A percentile compares a stretch with the other conserved stretches of the same genome.
Conservation (phyloP, 2,888 invertebrate genomes). For the Sinohyriopsis cumingii region DNA sequence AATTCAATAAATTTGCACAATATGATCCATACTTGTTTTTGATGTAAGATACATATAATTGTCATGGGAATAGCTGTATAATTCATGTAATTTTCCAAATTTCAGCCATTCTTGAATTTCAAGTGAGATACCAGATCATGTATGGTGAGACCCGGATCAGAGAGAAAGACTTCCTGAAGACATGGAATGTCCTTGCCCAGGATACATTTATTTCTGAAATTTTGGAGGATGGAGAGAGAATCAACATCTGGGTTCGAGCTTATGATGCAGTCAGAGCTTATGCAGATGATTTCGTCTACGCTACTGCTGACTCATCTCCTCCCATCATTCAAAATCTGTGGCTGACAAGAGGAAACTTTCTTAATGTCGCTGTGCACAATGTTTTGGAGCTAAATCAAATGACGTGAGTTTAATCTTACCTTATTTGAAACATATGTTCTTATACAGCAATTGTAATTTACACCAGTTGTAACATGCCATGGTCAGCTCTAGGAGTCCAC, state of each 20-base stretch:
- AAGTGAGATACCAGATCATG: constrained; percentile 10
- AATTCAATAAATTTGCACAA: too few relatives aligned
- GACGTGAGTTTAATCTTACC: constrained; percentile 16
- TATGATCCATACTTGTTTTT: too few relatives aligned
- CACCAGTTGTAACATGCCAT: too few relatives aligned
- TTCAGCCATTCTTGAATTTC: constrained; percentile 19
- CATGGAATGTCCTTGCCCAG: constrained; percentile 14
- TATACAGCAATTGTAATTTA: too few relatives aligned
- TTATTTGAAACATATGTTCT: too few relatives aligned
- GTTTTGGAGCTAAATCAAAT: constrained; percentile 24
- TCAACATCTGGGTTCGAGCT: constrained; percentile 14
- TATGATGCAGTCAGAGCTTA: constrained; percentile 19
- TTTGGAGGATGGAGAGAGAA: constrained; percentile 21
- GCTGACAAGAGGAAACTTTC: constrained; percentile 19
- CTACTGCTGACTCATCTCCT: constrained; percentile 21
- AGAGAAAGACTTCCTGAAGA: constrained; percentile 10
- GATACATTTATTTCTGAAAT: constrained; percentile 8
- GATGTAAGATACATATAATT: too few relatives aligned
- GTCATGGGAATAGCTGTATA: too few relatives aligned
- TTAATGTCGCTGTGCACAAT: constrained; percentile 30
- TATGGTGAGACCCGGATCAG: neutral
- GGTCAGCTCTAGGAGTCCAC: too few relatives aligned
- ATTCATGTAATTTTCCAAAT: neutral
- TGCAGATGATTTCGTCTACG: constrained; percentile 9
- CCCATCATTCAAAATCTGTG: constrained; percentile 25